phyloP scores from a whole-genome alignment of 1,140 invertebrate species.

The Hyles vespertilio region DNA sequence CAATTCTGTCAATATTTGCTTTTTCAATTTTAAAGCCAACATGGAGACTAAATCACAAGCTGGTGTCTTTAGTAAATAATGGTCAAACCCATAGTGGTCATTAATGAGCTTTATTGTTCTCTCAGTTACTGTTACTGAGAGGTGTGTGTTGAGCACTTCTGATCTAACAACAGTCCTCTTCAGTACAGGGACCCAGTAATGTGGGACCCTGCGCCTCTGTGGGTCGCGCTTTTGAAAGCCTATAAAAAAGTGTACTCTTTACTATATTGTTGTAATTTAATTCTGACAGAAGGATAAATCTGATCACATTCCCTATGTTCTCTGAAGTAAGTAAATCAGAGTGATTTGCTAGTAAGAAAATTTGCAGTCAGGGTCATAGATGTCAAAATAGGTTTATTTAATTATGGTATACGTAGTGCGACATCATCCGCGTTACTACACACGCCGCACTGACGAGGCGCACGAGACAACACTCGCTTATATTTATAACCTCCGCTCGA shows the following conservation, averaged over 20 bases:
- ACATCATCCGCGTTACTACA: no score
- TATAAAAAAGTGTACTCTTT: conserved; percentile 23
- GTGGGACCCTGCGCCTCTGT: conserved; percentile 80
- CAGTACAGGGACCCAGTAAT: conserved; percentile 91
- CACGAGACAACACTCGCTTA: no score
- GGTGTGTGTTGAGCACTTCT: conserved; percentile 93
- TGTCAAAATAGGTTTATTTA: no score
- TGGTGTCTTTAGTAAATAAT: conserved; percentile 93
- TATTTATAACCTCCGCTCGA: no score
- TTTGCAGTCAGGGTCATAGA: no score
- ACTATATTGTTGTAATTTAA: not conserved
- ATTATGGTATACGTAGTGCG: no score
- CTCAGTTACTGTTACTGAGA: conserved; percentile 88
- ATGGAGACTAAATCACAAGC: conserved; percentile 91
- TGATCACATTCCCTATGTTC: no score
- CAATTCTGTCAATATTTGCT: conserved; percentile 87
- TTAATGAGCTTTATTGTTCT: conserved; percentile 90
- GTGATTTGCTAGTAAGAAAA: no score
- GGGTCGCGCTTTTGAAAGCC: conserved; percentile 86
- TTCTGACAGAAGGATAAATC: not conserved
- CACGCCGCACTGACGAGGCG: no score
- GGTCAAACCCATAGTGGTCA: conserved; percentile 94
- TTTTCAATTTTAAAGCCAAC: conserved; percentile 88
- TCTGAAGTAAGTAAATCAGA: no score
- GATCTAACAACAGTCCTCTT: conserved; percentile 91